A percentile compares a stretch with the other conserved stretches of the same genome.
These are phyloP conservation scores for Dexiosoma caninum DNA, from an alignment of 2,888 invertebrate genomes.

Conservation along the genomic window DNA sequence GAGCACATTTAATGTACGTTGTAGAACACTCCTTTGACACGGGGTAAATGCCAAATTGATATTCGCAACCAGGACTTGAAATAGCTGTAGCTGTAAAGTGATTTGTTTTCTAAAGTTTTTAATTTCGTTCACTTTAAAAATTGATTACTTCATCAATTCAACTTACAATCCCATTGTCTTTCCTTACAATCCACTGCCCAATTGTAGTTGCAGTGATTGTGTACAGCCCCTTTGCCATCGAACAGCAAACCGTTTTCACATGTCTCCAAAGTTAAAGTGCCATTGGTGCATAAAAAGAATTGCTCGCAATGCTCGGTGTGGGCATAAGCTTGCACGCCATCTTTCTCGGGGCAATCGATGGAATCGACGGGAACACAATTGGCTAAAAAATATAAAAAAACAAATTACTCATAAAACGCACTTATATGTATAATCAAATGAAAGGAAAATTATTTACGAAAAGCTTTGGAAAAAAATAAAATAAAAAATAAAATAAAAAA, in stretches of 20 bases:
- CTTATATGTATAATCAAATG: too few species aligned
- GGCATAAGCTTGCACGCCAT: conserved; percentile 89
- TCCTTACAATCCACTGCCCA: conserved; percentile 94
- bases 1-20: conserved; percentile 90
- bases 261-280: conserved; percentile 91
- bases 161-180: conserved; percentile 88
- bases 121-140: not conserved
- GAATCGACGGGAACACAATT: conserved; percentile 82
- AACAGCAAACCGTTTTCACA: conserved; percentile 95
- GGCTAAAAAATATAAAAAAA: conserved; percentile 75
- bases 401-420: too few species aligned
- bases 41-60: conserved; percentile 92
- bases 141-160: not conserved
- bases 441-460: too few species aligned
- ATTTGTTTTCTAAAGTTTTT: not conserved
- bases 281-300: conserved; percentile 94
- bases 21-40: conserved; percentile 89
- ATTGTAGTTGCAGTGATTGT: conserved; percentile 95
- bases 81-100: conserved; percentile 90
- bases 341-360: conserved; percentile 88
- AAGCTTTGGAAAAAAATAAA: too few species aligned
- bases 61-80: conserved; percentile 90
- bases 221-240: conserved; percentile 92
- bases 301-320: conserved; percentile 92
- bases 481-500: too few species aligned